phyloP scores from a whole-genome alignment of 2,797 vertebrate species.

The Poeciliopsis turneri region DNA sequence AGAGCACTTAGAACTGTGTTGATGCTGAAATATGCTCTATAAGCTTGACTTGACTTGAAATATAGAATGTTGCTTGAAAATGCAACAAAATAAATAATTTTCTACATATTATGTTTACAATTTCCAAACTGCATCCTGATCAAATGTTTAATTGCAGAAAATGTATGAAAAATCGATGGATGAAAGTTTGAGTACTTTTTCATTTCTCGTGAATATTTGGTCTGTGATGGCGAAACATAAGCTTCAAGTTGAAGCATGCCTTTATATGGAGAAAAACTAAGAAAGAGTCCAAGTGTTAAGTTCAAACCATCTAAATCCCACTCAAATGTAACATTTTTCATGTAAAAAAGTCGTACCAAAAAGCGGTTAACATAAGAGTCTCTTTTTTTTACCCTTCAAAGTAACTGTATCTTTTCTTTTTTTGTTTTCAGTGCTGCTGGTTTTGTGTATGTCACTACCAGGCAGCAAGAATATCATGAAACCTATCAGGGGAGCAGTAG shows the following conservation, averaged over 20 bases:
- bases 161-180: background rate
- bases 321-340: background rate
- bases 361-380: background rate
- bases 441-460: background rate
- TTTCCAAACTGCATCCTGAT: background rate
- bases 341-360: background rate
- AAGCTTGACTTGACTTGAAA: too few species aligned
- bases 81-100: background rate
- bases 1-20: too few species aligned
- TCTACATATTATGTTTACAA: background rate
- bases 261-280: background rate
- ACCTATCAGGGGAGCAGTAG: background rate
- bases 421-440: background rate
- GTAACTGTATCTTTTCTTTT: background rate
- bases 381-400: background rate
- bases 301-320: background rate
- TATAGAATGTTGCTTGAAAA: background rate
- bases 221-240: background rate
- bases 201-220: background rate
- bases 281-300: background rate
- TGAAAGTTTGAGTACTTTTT: background rate
- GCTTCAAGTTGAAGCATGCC: background rate
- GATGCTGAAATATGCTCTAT: too few species aligned
- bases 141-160: background rate
- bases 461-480: slow-evolving; percentile 1